Evolutionary conservation across 1,140 invertebrate genomes (phyloP).

Genomic region (Zaprionus nigranus): DNA sequence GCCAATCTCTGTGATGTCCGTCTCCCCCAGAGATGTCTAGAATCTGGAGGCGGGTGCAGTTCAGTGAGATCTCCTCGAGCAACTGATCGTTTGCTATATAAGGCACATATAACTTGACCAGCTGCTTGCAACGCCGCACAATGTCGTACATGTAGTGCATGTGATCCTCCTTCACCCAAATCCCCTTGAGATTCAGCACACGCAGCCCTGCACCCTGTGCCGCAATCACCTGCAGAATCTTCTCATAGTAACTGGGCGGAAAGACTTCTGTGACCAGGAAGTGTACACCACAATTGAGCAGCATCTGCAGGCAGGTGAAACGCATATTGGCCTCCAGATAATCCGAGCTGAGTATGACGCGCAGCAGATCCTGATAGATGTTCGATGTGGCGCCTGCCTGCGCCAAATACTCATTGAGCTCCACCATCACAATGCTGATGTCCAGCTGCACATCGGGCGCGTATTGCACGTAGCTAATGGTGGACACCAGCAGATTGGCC

Average conservation of each 20-base stretch:
- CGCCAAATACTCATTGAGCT: conserved; percentile 86
- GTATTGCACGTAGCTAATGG: conserved; percentile 77
- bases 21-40: conserved; percentile 88
- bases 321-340: conserved; percentile 88
- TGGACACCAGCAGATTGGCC: conserved; percentile 80
- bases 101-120: conserved; percentile 87
- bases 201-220: conserved; percentile 87
- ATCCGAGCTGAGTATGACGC: conserved; percentile 87
- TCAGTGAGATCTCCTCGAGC: conserved; percentile 86
- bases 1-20: conserved; percentile 87
- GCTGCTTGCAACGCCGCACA: conserved; percentile 85
- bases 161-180: conserved; percentile 89
- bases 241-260: conserved; percentile 88
- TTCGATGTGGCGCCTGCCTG: conserved; percentile 86
- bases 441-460: conserved; percentile 85
- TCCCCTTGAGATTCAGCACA: conserved; percentile 88
- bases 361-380: conserved; percentile 88
- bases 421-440: conserved; percentile 85
- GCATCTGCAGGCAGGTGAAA: conserved; percentile 87
- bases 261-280: conserved; percentile 88
- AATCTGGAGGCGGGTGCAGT: conserved; percentile 86
- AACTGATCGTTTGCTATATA: conserved; percentile 89
- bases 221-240: conserved; percentile 87
- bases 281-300: conserved; percentile 87
- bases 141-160: conserved; percentile 87